Conservation (phyloP, 1,140 invertebrate species). For the Bombus impatiens region DNA sequence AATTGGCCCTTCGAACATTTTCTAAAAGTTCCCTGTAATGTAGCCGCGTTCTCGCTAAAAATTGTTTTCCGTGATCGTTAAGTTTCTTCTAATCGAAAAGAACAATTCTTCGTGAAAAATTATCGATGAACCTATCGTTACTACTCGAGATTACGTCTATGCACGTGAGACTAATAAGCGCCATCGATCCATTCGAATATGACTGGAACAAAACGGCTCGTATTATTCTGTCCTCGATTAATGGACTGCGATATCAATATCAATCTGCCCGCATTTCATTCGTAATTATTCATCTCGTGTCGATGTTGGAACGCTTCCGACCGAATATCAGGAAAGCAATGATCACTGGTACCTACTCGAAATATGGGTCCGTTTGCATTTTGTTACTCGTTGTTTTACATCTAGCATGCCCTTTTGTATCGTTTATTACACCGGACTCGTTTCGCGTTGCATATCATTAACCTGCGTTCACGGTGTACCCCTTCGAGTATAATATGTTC, state of each 20-base stretch:
- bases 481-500: neutral
- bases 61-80: slow-evolving; percentile 11
- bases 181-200: neutral
- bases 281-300: neutral
- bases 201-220: neutral
- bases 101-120: neutral
- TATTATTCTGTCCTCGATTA: neutral
- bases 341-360: neutral
- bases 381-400: neutral
- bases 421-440: neutral
- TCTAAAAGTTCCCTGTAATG: slow-evolving; percentile 27
- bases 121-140: neutral
- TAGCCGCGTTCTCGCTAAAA: slow-evolving; percentile 1
- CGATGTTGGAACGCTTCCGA: neutral
- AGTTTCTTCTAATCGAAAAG: neutral
- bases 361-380: neutral
- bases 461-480: neutral
- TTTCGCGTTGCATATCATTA: slow-evolving; percentile 4
- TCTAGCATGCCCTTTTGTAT: neutral
- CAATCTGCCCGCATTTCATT: neutral
- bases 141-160: too few species aligned
- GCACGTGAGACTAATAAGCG: neutral
- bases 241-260: neutral
- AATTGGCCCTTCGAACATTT: slow-evolving; percentile 37
- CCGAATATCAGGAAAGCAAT: neutral